Conservation (phyloP, 2,113 vertebrate species). For the Formicarius rufipectus region DNA sequence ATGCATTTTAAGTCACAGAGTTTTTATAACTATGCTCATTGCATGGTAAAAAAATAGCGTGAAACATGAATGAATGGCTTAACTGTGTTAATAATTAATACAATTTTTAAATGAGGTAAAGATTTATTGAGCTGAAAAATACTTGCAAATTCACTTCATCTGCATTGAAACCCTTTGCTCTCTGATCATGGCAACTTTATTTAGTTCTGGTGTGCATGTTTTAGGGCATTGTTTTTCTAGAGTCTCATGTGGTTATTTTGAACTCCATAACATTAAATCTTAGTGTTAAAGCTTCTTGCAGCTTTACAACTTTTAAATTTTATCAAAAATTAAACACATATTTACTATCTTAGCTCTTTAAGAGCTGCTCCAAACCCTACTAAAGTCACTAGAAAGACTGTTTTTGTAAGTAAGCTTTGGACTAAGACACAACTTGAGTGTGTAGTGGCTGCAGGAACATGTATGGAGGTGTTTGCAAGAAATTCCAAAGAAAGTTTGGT, state of each 20-base stretch:
- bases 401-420: not conserved
- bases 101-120: not conserved
- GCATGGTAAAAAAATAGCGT: rapidly evolving
- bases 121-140: conserved; percentile 1
- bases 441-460: not conserved
- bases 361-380: not conserved
- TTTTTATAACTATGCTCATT: not conserved
- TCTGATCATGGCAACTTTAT: not conserved
- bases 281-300: not conserved
- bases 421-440: not conserved
- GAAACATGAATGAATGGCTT: not conserved
- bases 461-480: not conserved
- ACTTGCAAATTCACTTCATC: not conserved
- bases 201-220: not conserved
- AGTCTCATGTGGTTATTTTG: not conserved
- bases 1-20: not conserved
- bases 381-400: not conserved
- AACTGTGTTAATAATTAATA: not conserved
- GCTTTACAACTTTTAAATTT: not conserved
- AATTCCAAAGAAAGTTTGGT: not conserved
- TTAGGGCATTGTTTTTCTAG: not conserved
- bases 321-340: not conserved
- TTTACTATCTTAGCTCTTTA: not conserved
- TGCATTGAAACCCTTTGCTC: not conserved
- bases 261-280: not conserved